Percentiles rank a stretch among this genome's conserved stretches.
phyloP scores from a whole-genome alignment of 2,113 vertebrate species.

The Epinephelus cyanopodus region DNA sequence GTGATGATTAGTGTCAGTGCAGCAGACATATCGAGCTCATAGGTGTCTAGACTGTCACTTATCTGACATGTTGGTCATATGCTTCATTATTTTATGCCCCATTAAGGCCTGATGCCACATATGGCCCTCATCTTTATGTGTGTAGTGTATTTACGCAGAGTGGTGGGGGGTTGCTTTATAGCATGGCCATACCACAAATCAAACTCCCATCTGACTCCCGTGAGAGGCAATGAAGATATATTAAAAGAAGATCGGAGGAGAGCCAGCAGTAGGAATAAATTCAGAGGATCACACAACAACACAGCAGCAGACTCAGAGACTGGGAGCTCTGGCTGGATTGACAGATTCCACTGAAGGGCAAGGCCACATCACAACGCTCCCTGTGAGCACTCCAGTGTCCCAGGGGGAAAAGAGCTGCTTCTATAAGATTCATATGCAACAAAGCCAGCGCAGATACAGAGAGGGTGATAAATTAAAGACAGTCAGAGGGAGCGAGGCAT shows the following conservation, averaged over 20 bases:
- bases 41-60: slow-evolving; percentile 20
- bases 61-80: slow-evolving; percentile 25
- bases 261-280: slow-evolving; percentile 20
- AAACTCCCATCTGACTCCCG: slow-evolving; percentile 26
- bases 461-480: slow-evolving; percentile 53
- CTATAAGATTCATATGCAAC: slow-evolving; percentile 34
- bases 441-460: slow-evolving; percentile 30
- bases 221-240: slow-evolving; percentile 18
- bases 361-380: slow-evolving; percentile 48
- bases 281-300: slow-evolving; percentile 23
- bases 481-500: slow-evolving; percentile 34
- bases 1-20: slow-evolving; percentile 15
- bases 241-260: background rate
- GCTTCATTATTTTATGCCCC: slow-evolving; percentile 3
- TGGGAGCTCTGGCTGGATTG: slow-evolving; percentile 33
- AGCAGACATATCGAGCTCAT: slow-evolving; percentile 9
- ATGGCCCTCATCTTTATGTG: slow-evolving; percentile 14
- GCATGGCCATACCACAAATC: slow-evolving; percentile 19
- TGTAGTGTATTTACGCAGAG: slow-evolving; percentile 8
- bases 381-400: slow-evolving; percentile 11
- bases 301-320: slow-evolving; percentile 35
- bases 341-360: slow-evolving; percentile 53
- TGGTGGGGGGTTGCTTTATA: background rate
- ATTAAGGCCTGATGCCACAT: slow-evolving; percentile 12
- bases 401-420: slow-evolving; percentile 23